Evolutionary conservation across 2,797 vertebrate species (phyloP).

Genomic region (Microcaecilia unicolor): DNA sequence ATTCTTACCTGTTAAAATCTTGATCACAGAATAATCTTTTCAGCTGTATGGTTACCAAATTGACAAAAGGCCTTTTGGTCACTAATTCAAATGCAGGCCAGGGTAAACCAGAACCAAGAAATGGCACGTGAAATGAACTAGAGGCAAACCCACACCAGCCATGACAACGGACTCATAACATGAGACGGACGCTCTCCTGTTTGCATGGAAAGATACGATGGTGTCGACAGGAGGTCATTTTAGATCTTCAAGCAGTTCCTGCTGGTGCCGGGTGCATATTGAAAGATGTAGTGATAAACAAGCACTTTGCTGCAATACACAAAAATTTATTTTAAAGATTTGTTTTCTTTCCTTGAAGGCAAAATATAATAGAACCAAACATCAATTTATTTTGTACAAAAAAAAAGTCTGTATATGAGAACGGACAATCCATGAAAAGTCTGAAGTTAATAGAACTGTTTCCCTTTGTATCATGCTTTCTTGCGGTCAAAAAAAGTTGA

Average conservation of each 20-base stretch:
- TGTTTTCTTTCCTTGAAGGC: constrained; percentile 69
- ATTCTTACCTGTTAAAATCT: no score
- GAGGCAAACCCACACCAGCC: no score
- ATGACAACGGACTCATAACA: no score
- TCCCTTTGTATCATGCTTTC: constrained; percentile 64
- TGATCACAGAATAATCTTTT: no score
- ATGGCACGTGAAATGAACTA: no score
- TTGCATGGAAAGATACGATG: no score
- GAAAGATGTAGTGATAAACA: constrained; percentile 15
- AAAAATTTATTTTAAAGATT: constrained; percentile 81
- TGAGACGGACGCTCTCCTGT: no score
- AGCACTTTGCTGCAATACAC: constrained; percentile 69
- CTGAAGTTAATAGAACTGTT: constrained; percentile 49
- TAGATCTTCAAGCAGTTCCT: not conserved
- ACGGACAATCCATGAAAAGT: constrained; percentile 63
- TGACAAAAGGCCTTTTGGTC: no score
- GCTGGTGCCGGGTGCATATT: not conserved
- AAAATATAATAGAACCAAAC: constrained; percentile 75
- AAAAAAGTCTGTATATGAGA: constrained; percentile 77
- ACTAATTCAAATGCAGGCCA: no score
- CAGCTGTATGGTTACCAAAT: no score
- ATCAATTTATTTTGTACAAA: constrained; percentile 83
- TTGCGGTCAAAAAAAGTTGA: constrained; percentile 63
- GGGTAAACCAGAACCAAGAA: no score
- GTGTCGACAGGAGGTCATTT: no score